These are phyloP conservation scores for Tillus elongatus DNA, from an alignment of 2,888 invertebrate genomes.

Conservation along the genomic window DNA sequence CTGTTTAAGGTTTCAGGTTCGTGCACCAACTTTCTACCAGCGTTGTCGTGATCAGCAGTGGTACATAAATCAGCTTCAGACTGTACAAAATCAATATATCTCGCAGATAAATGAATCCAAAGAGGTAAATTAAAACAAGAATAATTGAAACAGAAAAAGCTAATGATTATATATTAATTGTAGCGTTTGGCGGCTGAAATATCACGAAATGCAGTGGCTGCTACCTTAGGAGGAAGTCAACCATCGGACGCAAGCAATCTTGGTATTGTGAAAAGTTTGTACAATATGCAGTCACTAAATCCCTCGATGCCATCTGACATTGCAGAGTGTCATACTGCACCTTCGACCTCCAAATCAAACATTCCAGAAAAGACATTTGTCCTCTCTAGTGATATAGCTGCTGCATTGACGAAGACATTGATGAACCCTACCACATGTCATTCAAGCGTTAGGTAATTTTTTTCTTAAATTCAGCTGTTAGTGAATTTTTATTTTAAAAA, in stretches of 20 bases:
- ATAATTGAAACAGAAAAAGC: conserved; percentile 6
- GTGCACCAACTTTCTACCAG: conserved; percentile 89
- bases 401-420: conserved; percentile 21
- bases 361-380: conserved; percentile 27
- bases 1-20: conserved; percentile 69
- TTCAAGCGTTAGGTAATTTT: too few relatives aligned
- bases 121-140: conserved; percentile 47
- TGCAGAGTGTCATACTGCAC: conserved; percentile 17
- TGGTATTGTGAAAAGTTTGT: conserved; percentile 31
- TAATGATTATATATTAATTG: conserved; percentile 13
- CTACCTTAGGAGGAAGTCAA: conserved; percentile 35
- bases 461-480: too few relatives aligned
- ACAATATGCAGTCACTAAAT: conserved; percentile 22
- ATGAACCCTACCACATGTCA: too few relatives aligned
- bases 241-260: conserved; percentile 20
- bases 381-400: conserved; percentile 19
- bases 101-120: conserved; percentile 78
- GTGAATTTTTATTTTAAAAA: too few relatives aligned
- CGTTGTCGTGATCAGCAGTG: conserved; percentile 88
- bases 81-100: conserved; percentile 69
- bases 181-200: conserved; percentile 61
- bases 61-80: conserved; percentile 78
- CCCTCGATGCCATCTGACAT: conserved; percentile 20
- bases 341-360: conserved; percentile 26
- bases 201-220: conserved; percentile 56